Base-by-base conservation (phyloP, 2,797 vertebrate genomes). In the Uromys caudimaculatus region DNA sequence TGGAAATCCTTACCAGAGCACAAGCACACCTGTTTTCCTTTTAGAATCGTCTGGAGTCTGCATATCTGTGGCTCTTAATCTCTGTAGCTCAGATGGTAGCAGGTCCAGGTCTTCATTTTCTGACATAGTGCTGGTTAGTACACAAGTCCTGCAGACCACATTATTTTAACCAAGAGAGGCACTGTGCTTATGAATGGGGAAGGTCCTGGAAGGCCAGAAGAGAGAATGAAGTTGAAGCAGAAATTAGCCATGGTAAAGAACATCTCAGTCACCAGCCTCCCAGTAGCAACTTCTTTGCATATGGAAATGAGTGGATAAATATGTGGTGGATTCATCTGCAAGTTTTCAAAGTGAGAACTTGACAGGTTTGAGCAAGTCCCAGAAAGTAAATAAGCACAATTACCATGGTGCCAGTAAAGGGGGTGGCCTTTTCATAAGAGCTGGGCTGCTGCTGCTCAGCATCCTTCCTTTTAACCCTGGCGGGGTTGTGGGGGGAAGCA, bases 321-420 rank as follows among this genome's bases (percentile, higher is more conserved):
- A 89, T 19, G 62, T 84, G 69, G 90, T 96, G 32, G 83, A 67
- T 95, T 58, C 83, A 85, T 93, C 78, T 96, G 79, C 62, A 95
- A 92, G 62, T 91, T 97, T 97, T 95, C 90, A 91, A 92, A 96
- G 93, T 94, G 85, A 97, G 82, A 94, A 89, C 75, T 89, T 96
- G 96, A 95, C 95, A 97, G 93, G 88, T 97, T 77, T 97, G 95
- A 93, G 93, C 96, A 95, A 88, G 90, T 90, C 94, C 94, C 95
- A 96, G 91, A 91, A 93, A 95, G 85, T 90, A 96, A 94, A 81
- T 93, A 94, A 81, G 75, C 77, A 95, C 90, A 95, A 96, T 96
- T 73, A 95, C 93, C 14, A 32, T 73, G 44, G 67, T 95, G 95
- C 94, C 94, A 90, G 92, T 54, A 86, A 83, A 0, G 50, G 91